Evolutionary conservation across 1,140 invertebrate genomes (phyloP).

Genomic region (Laupala kohalensis): DNA sequence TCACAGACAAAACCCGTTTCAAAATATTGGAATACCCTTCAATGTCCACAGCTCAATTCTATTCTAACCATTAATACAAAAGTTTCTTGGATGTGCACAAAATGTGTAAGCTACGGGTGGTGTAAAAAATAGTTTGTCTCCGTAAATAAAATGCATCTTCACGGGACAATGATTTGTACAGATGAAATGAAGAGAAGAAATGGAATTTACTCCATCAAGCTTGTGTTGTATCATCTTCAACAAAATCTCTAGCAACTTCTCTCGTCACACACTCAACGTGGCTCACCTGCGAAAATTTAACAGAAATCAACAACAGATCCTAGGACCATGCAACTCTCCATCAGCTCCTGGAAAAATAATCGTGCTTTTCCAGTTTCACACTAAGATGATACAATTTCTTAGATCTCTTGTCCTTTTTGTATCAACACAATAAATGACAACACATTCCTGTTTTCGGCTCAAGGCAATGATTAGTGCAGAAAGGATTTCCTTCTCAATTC

Average conservation of each 20-base stretch:
- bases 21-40: not conserved
- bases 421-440: too few species aligned
- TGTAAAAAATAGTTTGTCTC: not conserved
- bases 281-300: conserved; percentile 39
- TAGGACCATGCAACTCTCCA: too few species aligned
- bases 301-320: too few species aligned
- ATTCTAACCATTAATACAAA: not conserved
- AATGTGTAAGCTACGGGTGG: not conserved
- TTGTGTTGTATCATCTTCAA: conserved; percentile 92
- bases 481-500: too few species aligned
- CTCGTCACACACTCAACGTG: conserved; percentile 79
- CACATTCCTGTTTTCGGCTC: too few species aligned
- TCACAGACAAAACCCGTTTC: not conserved
- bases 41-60: not conserved
- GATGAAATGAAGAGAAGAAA: not conserved
- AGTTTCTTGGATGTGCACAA: not conserved
- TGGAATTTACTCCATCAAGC: conserved; percentile 37
- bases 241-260: conserved; percentile 94
- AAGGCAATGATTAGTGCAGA: too few species aligned
- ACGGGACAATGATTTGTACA: not conserved
- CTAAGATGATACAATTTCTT: too few species aligned
- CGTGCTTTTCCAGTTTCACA: too few species aligned
- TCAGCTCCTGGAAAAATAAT: too few species aligned
- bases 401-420: too few species aligned
- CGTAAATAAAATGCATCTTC: not conserved